Percentiles rank a stretch among this genome's conserved stretches.
Conservation (phyloP, 2,797 vertebrate genomes). For the Amblyopsis hoosieri region DNA sequence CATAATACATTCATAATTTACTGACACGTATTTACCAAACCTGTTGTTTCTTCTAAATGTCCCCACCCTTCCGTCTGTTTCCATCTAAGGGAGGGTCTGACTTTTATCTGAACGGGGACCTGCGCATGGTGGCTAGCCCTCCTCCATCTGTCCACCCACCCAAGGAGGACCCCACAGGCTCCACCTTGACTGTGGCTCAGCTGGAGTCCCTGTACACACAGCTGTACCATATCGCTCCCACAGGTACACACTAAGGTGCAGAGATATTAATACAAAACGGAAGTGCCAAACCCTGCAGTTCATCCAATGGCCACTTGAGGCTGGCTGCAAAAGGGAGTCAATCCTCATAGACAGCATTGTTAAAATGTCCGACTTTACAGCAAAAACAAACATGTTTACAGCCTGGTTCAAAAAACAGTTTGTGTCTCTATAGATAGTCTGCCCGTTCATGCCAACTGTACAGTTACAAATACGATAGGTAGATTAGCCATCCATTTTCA, state of each 20-base stretch:
- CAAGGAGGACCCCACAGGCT: conserved; percentile 68
- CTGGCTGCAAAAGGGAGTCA: too few relatives aligned
- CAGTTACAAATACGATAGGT: background rate
- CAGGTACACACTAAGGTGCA: conserved; percentile 71
- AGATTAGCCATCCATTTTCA: too few relatives aligned
- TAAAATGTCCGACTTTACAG: too few relatives aligned
- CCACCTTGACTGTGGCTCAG: conserved; percentile 78
- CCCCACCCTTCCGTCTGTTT: background rate
- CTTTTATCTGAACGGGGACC: conserved; percentile 83
- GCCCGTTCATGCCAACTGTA: background rate
- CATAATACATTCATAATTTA: too few relatives aligned
- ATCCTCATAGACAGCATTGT: too few relatives aligned
- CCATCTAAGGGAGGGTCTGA: conserved; percentile 60
- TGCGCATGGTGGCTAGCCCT: conserved; percentile 71
- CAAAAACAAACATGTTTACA: too few relatives aligned
- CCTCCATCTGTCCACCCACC: conserved; percentile 52
- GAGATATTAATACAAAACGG: background rate
- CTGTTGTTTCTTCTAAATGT: background rate
- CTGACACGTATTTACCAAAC: background rate
- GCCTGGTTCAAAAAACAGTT: too few relatives aligned
- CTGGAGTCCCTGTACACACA: conserved; percentile 79
- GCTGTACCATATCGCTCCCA: conserved; percentile 79
- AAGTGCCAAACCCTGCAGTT: too few relatives aligned
- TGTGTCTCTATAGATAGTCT: too few relatives aligned
- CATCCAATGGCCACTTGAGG: too few relatives aligned